A percentile compares a stretch with the other conserved stretches of the same genome.
phyloP scores from a whole-genome alignment of 2,113 vertebrate species.

The Nestor notabilis region DNA sequence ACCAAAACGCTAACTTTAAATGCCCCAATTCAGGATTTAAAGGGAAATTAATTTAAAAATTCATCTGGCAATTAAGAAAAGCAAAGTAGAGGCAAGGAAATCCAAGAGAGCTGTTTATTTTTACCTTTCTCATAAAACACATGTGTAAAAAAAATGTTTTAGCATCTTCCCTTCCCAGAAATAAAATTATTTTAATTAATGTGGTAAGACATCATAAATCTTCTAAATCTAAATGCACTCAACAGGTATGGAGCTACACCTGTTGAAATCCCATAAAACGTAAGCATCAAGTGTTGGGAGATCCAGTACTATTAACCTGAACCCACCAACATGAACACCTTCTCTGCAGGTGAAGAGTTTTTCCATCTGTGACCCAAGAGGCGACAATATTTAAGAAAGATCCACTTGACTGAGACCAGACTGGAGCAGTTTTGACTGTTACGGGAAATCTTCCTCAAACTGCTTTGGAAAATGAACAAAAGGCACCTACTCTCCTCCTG shows the following conservation, averaged over 20 bases:
- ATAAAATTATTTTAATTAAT: neutral
- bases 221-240: neutral
- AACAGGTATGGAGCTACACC: neutral
- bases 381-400: rapidly evolving
- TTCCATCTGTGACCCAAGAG: neutral
- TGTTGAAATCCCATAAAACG: neutral
- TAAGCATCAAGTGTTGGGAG: neutral
- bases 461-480: neutral
- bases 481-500: constrained; percentile 94
- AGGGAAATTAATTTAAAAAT: neutral
- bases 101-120: neutral
- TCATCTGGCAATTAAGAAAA: neutral
- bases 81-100: neutral
- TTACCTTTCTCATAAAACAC: neutral
- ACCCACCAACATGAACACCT: rapidly evolving
- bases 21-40: neutral
- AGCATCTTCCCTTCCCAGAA: neutral
- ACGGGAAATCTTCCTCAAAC: neutral
- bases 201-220: neutral
- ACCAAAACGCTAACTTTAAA: neutral
- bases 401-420: neutral
- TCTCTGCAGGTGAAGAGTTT: neutral
- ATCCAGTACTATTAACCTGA: neutral
- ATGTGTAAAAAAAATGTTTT: neutral
- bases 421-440: neutral